Base-by-base conservation (phyloP, 2,888 invertebrate species). In the Toxonevra muliebris region DNA sequence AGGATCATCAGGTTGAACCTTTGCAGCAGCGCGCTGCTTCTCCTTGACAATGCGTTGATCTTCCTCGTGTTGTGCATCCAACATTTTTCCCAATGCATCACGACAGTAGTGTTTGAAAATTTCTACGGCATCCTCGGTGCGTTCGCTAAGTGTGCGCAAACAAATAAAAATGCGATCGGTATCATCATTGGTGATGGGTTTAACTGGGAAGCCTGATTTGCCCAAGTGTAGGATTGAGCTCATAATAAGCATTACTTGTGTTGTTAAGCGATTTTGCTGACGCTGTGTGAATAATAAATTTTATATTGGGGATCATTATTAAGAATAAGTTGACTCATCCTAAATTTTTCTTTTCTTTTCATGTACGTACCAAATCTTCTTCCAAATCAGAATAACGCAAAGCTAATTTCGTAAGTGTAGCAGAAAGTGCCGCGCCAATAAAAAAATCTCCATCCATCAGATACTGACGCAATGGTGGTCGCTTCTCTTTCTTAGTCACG, bases 401-500 rank as follows among this genome's bases (percentile, higher is more conserved):
- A 0, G 96, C 93, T 77, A 99, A 86, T 87, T 98, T 98, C 52
- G 95, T 92, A 62, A 99, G 87, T 42, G 96, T 94, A 1, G 97
- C 94, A 54, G 96, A 94, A 19, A 98, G 87, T 53, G 96, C 92
- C 13, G 98, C 96, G 1, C 94, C 97, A 70, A 98, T 93, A 86
- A 97, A 99, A 86, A 97, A 97, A 81, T 99, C 97, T 1, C 98
- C 98, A 74, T 94, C 93, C 88, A 96, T 91, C 79, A 99, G 88
- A 80, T 96, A 97, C 75, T 93, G 91, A 48, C 96, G 89, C 67
- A 98, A 86, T 9, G 94, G 91, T 15, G 95, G 95, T 61, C 93
- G 87, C 74, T 90, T 89, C 77, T 91, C 92, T 69, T 91, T 90
- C 75, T 89, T 90, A 8, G 87, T 85, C 79, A 87, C 85, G 50